Conservation (phyloP, 2,888 invertebrate genomes). For the Luperina nickerlii region DNA sequence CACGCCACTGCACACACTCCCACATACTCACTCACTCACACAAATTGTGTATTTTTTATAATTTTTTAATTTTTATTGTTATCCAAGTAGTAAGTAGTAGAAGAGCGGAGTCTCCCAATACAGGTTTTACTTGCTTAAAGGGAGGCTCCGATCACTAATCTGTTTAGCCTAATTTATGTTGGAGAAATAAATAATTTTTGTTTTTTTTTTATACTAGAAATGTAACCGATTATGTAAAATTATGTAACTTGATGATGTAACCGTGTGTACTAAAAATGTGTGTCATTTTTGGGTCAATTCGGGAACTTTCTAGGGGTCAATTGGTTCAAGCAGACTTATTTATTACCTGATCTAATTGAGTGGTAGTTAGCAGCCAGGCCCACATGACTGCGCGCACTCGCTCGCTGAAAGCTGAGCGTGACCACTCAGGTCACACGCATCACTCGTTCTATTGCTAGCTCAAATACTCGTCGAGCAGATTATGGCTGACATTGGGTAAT, state of each 20-base stretch:
- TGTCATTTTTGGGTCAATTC: background rate
- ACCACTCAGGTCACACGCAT: conserved; percentile 88
- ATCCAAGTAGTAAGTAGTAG: no score
- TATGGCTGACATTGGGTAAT: conserved; percentile 91
- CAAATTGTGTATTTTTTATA: no score
- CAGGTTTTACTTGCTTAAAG: no score
- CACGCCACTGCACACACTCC: no score
- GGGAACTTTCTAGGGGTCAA: background rate
- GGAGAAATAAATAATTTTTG: no score
- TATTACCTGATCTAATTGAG: conserved; percentile 27
- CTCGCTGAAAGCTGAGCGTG: conserved; percentile 64
- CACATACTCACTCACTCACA: no score
- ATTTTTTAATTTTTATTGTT: no score
- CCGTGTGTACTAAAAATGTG: no score
- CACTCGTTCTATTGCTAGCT: conserved; percentile 95
- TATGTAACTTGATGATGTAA: background rate
- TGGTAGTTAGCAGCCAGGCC: conserved; percentile 3
- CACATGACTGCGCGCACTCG: conserved; percentile 64
- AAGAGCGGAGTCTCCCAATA: no score
- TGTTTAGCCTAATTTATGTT: no score
- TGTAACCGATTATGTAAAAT: background rate
- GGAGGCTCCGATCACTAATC: no score
- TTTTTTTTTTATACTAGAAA: background rate
- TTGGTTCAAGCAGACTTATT: background rate
- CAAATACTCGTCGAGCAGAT: conserved; percentile 94